phyloP scores from a whole-genome alignment of 2,113 vertebrate genomes.

The Cyprinus carpio region DNA sequence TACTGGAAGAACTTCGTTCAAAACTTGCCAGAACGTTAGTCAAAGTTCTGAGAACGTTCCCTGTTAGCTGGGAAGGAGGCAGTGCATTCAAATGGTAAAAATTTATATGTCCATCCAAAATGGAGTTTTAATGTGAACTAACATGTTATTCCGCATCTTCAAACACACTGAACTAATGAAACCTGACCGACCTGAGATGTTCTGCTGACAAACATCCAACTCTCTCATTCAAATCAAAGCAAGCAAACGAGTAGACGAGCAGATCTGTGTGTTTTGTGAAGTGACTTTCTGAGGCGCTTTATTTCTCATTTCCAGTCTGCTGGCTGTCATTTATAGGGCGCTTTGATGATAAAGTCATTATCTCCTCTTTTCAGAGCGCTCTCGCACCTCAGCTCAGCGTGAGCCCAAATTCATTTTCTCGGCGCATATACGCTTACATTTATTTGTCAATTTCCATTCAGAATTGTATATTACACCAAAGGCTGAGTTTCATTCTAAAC shows the following conservation, averaged over 20 bases:
- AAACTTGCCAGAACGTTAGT: no score
- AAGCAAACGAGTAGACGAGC: not conserved
- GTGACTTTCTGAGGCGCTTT: slow-evolving; percentile 22
- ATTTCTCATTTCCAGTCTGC: slow-evolving; percentile 45
- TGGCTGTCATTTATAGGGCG: slow-evolving; percentile 62
- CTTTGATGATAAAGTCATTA: slow-evolving; percentile 68
- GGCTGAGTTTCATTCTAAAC: slow-evolving; percentile 35
- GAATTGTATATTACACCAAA: slow-evolving; percentile 62
- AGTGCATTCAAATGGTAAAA: no score
- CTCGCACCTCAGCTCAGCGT: slow-evolving; percentile 58
- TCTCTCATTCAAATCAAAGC: not conserved
- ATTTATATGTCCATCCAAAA: no score
- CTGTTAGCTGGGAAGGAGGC: no score
- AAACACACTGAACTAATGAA: not conserved
- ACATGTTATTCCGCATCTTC: not conserved
- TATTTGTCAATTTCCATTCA: slow-evolving; percentile 65
- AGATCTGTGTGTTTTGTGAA: not conserved
- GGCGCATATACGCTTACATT: slow-evolving; percentile 49
- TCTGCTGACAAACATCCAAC: not conserved
- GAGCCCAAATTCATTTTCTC: slow-evolving; percentile 69
- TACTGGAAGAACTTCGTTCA: no score
- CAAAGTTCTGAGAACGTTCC: no score
- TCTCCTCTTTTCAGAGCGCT: slow-evolving; percentile 57
- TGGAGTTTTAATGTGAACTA: no score
- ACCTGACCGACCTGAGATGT: not conserved